These are phyloP conservation scores for Pyrrhia umbra DNA, from an alignment of 2,888 invertebrate genomes.

Conservation along the genomic window DNA sequence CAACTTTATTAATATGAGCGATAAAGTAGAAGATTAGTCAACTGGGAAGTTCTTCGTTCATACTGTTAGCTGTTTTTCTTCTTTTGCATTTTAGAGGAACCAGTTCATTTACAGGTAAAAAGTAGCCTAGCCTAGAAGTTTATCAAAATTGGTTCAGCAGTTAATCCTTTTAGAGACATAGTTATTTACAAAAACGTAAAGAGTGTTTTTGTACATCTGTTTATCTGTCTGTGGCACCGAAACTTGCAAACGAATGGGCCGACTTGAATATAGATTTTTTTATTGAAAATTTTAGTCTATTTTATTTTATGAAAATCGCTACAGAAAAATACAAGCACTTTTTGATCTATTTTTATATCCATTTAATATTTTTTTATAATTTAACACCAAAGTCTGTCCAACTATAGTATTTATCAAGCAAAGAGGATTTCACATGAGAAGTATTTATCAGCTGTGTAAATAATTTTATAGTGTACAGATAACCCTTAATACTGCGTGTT, in stretches of 20 bases:
- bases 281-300: too few species aligned
- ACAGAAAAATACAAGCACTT: too few species aligned
- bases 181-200: too few species aligned
- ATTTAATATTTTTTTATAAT: neutral
- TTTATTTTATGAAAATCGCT: too few species aligned
- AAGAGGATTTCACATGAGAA: neutral
- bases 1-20: neutral
- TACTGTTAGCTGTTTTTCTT: neutral
- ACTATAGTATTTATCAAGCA: neutral
- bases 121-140: neutral
- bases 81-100: neutral
- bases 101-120: neutral
- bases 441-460: neutral
- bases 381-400: neutral
- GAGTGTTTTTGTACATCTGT: too few species aligned
- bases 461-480: slow-evolving; percentile 2
- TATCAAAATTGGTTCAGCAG: too few species aligned
- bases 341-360: too few species aligned
- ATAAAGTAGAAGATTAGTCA: neutral
- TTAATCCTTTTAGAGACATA: too few species aligned
- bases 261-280: too few species aligned
- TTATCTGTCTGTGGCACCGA: too few species aligned
- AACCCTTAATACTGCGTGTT: neutral
- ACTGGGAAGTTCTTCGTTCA: neutral
- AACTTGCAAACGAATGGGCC: too few species aligned